Evolutionary conservation across 2,888 invertebrate genomes (phyloP), one percentile per base, ranked within the genome.

Genomic region (Brachycybe producta): DNA sequence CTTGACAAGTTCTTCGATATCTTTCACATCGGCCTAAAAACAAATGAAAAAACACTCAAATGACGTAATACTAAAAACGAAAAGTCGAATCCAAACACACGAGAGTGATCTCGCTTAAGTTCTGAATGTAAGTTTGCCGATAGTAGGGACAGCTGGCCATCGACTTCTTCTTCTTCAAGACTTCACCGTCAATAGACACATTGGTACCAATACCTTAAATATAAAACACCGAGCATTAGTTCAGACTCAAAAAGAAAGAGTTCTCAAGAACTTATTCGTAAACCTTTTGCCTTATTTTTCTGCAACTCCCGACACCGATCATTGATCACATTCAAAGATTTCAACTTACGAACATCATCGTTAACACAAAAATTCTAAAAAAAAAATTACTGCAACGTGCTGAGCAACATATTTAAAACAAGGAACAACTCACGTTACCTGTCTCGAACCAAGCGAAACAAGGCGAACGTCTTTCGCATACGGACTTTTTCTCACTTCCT

Each of bases 301-400:
- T 84, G 84, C 68, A 90, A 70, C 57, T 88, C 87, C 52, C 85
- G 67, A 62, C 90, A 90, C 60, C 75, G 79, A 69, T 95, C 94
- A 73, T 95, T 95, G 26, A 97, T 88, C 26, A 91, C 71, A 56
- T 79, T 75, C 19, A 80, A 70, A 62, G 78, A 82, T 58, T 79
- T 78, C 39, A 94, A 67, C 58, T 73, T 77, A 21, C 67, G 75
- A 0, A 98, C 87, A 38, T 76, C 72, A 34, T 80, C 72, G 69
- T 97, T 92, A 35, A 95, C 80, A 64, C 97, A 97, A 57, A 87
- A 79, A 64, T 83, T 90, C 61, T 67, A 57, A 15, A 50, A 45
- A 43, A 15, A 49, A 34, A 13, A 24, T 3, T 32, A 46, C 30
- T 7, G 21, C 26, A 36, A 17, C 17, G 28, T 17, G n/a, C n/a